Conservation (phyloP, 2,797 vertebrate species). For the Eulemur coronatus region DNA sequence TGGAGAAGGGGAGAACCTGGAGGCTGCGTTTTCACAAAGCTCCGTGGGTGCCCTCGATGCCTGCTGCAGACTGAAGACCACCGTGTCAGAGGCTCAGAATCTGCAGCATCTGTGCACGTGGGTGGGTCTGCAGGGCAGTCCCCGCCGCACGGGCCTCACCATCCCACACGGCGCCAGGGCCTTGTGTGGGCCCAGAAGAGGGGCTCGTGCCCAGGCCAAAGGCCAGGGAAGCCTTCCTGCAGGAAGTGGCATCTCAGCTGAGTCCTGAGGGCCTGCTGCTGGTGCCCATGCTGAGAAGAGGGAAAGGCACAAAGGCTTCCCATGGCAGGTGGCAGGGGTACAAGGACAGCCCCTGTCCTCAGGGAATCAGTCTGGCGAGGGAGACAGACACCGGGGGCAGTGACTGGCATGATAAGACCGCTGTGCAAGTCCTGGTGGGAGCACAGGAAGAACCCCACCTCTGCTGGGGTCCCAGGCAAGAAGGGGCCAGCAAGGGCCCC, state of each 20-base stretch:
- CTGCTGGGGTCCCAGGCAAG: neutral
- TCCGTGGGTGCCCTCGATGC: neutral
- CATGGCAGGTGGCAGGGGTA: rapidly evolving
- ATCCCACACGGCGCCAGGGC: neutral
- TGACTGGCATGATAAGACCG: neutral
- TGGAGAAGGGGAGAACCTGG: neutral
- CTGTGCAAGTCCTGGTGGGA: neutral
- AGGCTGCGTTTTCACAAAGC: neutral
- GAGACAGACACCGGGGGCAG: neutral
- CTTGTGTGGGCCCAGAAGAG: neutral
- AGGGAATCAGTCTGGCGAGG: neutral
- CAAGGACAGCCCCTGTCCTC: neutral
- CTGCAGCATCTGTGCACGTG: rapidly evolving
- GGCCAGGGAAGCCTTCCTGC: neutral
- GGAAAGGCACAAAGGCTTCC: neutral
- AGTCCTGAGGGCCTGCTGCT: neutral
- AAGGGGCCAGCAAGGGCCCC: neutral
- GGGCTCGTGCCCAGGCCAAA: neutral
- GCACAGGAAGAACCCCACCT: neutral
- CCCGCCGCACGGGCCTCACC: neutral
- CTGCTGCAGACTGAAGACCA: neutral
- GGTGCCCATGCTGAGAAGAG: neutral
- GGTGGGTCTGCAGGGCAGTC: no score
- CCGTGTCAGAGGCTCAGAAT: neutral
- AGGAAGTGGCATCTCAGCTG: neutral